Evolutionary conservation across 2,888 invertebrate species (phyloP).

Genomic region (Cryptus viduatorius): DNA sequence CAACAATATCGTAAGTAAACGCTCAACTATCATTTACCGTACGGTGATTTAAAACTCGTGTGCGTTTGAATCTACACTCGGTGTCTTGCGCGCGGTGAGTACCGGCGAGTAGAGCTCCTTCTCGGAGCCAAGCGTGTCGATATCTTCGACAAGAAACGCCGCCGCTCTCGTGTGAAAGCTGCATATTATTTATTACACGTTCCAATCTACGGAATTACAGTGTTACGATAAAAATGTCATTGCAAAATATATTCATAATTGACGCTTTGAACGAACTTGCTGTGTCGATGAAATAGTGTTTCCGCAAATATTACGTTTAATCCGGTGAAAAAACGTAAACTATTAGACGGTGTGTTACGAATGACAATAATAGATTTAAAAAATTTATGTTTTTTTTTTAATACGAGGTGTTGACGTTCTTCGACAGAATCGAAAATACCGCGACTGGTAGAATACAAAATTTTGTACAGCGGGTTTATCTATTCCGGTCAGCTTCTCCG

Average conservation of each 20-base stretch:
- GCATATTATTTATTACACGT: background rate
- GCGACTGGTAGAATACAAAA: too few species aligned
- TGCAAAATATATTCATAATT: background rate
- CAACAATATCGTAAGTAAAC: slow-evolving; percentile 78
- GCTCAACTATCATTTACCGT: background rate
- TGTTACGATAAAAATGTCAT: background rate
- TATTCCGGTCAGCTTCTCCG: background rate
- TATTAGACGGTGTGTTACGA: too few species aligned
- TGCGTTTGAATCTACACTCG: slow-evolving; percentile 41
- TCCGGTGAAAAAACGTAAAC: too few species aligned
- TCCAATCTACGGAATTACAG: too few species aligned
- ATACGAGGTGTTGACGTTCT: background rate
- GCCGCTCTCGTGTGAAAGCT: background rate
- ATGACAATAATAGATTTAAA: too few species aligned
- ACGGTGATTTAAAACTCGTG: background rate
- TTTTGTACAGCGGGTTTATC: background rate
- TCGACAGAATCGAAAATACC: too few species aligned
- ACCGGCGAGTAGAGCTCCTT: background rate
- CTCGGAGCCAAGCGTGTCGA: background rate
- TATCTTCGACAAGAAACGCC: too few species aligned
- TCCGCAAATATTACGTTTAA: too few species aligned
- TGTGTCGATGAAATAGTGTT: too few species aligned
- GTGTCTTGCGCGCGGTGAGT: slow-evolving; percentile 6
- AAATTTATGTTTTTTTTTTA: background rate
- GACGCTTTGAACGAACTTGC: too few species aligned